phyloP scores from a whole-genome alignment of 2,113 vertebrate species.

The Candoia aspera region DNA sequence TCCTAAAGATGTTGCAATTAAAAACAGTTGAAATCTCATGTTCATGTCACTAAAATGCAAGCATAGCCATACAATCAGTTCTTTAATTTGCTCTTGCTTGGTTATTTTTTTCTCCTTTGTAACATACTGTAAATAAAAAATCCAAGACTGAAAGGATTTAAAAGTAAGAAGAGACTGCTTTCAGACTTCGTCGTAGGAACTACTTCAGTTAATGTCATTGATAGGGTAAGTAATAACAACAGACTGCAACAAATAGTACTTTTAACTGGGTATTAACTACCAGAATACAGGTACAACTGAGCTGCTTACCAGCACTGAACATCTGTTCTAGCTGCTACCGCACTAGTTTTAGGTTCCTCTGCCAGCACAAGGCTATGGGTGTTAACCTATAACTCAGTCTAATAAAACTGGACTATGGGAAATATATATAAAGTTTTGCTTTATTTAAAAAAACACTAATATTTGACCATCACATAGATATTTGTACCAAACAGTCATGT shows the following conservation, averaged over 20 bases:
- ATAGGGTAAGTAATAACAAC: not conserved
- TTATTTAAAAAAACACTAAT: not conserved
- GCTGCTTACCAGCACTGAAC: not conserved
- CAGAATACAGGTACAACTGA: not conserved
- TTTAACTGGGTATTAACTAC: not conserved
- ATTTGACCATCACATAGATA: not conserved
- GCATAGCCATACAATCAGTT: not conserved
- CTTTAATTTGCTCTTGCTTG: not conserved
- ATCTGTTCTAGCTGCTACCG: not conserved
- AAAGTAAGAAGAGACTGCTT: not conserved
- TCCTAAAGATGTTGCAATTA: not conserved
- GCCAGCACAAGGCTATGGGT: not conserved
- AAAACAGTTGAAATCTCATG: constrained; percentile 1
- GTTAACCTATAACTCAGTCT: not conserved
- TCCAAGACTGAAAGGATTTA: not conserved
- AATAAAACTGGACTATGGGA: too few relatives aligned
- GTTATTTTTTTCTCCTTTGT: not conserved
- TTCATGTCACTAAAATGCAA: constrained; percentile 7
- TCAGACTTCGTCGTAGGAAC: not conserved
- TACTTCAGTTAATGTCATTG: not conserved
- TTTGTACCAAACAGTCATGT: not conserved
- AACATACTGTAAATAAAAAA: not conserved
- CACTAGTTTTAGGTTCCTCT: not conserved
- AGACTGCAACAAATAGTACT: not conserved
- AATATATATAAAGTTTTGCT: not conserved